Evolutionary conservation across 2,888 invertebrate species (phyloP), one percentile per base, ranked within the genome.

Genomic region (Aromia moschata): DNA sequence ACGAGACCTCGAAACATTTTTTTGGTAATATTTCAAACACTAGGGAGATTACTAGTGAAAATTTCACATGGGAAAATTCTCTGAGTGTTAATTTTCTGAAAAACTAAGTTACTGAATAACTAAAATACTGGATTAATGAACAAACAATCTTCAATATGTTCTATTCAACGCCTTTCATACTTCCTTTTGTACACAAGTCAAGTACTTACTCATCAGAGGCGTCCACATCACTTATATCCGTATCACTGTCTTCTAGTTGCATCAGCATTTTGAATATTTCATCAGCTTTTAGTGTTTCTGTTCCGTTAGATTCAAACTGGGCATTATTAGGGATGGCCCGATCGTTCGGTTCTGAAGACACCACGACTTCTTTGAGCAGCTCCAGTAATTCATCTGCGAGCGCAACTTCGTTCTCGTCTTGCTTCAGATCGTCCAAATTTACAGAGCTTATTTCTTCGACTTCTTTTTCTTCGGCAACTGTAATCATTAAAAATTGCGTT

Each of bases 361-460:
- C 49, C 30, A 38, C 38, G 9, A 64, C 53, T 54, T 64, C 56
- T 40, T 44, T 56, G 2, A 64, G 16, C 20, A 64, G 36, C 45
- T 53, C 41, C 11, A 64, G 47, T 12, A 64, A 52, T 38, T 64
- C 56, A 46, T 56, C 56, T 12, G 47, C 56, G 4, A 60, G 25
- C 3, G 10, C 33, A 3, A 3, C 25, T 11, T 25, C 16, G n/a
- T 53, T n/a, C 3, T 25, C 33, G 3, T 2, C 25, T 16, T 33
- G 31, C 14, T 46, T 14, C 0, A 12, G 1, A 10, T 33, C 33
- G n/a, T 14, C 12, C 15, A 25, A 2, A 4, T 14, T 11, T 15
- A n/a, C 14, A 38, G 49, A 3, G 9, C 3, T 14, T 25, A 12
- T 25, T 38, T 38, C 25, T 33, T 46, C 33, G 7, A 11, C 4